These are phyloP conservation scores for Nasonia oneida DNA, from an alignment of 2,888 invertebrate species.

Conservation along the genomic window DNA sequence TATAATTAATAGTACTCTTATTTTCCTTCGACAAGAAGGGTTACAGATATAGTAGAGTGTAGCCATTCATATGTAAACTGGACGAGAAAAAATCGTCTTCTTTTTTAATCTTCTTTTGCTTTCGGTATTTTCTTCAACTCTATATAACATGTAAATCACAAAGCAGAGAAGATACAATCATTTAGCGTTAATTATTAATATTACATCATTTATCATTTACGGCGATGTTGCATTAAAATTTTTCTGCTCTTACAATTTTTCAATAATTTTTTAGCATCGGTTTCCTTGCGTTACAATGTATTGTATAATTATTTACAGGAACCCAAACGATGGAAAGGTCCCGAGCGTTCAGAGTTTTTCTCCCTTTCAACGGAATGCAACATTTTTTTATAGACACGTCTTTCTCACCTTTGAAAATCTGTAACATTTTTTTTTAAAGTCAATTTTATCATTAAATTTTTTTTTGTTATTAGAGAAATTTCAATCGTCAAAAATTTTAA, in stretches of 20 bases:
- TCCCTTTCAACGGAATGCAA: constrained; percentile 74
- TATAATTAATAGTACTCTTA: constrained; percentile 66
- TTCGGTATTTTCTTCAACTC: constrained; percentile 40
- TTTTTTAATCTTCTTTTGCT: constrained; percentile 57
- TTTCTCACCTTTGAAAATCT: constrained; percentile 26
- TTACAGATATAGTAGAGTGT: constrained; percentile 70
- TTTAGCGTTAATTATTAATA: constrained; percentile 61
- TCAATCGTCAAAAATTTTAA: neutral
- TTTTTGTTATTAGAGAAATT: neutral
- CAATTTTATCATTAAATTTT: neutral
- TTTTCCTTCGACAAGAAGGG: constrained; percentile 59
- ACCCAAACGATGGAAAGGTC: constrained; percentile 69
- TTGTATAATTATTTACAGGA: constrained; percentile 71
- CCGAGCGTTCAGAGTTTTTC: constrained; percentile 66
- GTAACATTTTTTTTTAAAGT: constrained; percentile 6
- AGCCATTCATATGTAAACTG: constrained; percentile 69
- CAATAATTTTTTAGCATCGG: constrained; percentile 66
- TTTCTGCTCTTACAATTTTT: constrained; percentile 65
- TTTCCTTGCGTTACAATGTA: constrained; percentile 67
- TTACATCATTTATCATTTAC: constrained; percentile 45
- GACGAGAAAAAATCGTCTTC: constrained; percentile 61
- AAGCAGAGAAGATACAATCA: constrained; percentile 73
- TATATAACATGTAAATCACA: constrained; percentile 71
- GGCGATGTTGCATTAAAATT: constrained; percentile 51
- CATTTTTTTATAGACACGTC: constrained; percentile 63